Evolutionary conservation across 2,797 vertebrate species (phyloP).

Genomic region (Taenioides sp.): DNA sequence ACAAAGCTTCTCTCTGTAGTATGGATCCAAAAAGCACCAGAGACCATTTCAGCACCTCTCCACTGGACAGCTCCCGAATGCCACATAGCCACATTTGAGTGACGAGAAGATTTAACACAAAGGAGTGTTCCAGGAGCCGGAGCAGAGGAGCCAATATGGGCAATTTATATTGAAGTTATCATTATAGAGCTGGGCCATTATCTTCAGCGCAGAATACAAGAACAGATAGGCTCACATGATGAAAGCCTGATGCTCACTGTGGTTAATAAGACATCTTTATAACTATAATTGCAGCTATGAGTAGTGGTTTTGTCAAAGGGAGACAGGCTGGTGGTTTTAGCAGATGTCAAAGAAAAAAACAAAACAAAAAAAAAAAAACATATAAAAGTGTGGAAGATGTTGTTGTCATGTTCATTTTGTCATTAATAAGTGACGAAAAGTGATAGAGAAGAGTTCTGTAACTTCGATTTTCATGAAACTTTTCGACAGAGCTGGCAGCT

Average conservation of each 20-base stretch:
- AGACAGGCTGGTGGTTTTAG: neutral
- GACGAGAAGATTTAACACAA: slow-evolving; percentile 30
- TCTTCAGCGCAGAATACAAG: slow-evolving; percentile 14
- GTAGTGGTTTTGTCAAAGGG: neutral
- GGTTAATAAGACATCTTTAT: slow-evolving; percentile 32
- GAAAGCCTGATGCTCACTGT: neutral
- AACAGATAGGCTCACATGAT: neutral
- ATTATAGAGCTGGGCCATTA: slow-evolving; percentile 27
- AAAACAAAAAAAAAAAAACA: slow-evolving; percentile 1
- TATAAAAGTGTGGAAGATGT: neutral
- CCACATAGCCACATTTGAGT: slow-evolving; percentile 25
- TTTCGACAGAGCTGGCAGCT: too few species aligned
- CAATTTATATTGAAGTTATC: slow-evolving; percentile 27
- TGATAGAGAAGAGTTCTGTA: neutral
- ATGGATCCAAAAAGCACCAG: slow-evolving; percentile 40
- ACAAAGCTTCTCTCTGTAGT: slow-evolving; percentile 33
- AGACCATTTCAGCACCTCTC: slow-evolving; percentile 58
- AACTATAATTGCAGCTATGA: slow-evolving; percentile 17
- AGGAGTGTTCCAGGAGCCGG: neutral
- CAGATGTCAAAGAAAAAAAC: neutral
- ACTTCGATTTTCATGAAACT: neutral
- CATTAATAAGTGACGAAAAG: neutral
- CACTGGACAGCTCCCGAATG: slow-evolving; percentile 57
- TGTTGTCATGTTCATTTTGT: neutral
- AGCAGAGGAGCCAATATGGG: slow-evolving; percentile 10